Conservation (phyloP, 2,113 vertebrate species). For the Perccottus glenii region DNA sequence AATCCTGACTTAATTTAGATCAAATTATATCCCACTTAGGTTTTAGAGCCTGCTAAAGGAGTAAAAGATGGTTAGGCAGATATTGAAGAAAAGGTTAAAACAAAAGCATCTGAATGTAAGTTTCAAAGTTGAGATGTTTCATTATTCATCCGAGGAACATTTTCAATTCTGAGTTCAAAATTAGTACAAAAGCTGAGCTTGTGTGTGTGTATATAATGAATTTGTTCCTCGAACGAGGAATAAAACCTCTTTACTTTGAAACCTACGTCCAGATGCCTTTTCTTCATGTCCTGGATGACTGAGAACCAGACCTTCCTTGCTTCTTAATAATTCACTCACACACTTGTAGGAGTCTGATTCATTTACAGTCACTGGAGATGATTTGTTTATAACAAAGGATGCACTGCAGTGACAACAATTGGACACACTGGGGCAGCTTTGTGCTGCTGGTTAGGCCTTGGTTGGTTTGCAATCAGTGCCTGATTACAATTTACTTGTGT, state of each 20-base stretch:
- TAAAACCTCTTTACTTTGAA: too few relatives aligned
- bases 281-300: too few relatives aligned
- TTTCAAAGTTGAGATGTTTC: too few relatives aligned
- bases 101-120: too few relatives aligned
- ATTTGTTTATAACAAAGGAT: background rate
- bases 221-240: too few relatives aligned
- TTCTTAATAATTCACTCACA: too few relatives aligned
- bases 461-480: background rate
- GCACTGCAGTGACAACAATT: constrained; percentile 38
- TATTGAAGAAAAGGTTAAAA: background rate
- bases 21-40: background rate
- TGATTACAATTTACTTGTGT: constrained; percentile 22
- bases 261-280: too few relatives aligned
- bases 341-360: background rate
- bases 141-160: too few relatives aligned
- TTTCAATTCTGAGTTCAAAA: too few relatives aligned
- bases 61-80: background rate
- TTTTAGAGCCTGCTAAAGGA: background rate
- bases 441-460: background rate
- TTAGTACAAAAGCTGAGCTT: too few relatives aligned
- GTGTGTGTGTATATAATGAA: too few relatives aligned
- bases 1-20: constrained; percentile 7
- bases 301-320: too few relatives aligned
- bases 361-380: accelerated
- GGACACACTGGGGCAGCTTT: constrained; percentile 67